Conservation (phyloP, 2,797 vertebrate species). For the Ceryle rudis region DNA sequence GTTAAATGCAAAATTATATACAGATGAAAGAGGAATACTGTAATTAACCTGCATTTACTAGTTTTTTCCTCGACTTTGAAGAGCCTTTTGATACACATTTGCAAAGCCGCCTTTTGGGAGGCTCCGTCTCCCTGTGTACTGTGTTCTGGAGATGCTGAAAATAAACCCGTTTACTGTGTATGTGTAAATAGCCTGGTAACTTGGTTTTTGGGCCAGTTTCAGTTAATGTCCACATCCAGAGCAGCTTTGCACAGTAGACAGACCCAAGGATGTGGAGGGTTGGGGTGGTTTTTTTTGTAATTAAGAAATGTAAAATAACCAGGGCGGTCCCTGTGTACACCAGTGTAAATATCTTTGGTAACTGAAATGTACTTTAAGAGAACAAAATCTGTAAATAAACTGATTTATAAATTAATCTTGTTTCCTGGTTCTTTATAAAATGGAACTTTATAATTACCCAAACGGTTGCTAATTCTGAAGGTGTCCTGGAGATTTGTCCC, state of each 20-base stretch:
- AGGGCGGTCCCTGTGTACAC: conserved; percentile 86
- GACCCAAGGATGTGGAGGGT: conserved; percentile 67
- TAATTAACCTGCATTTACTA: conserved; percentile 79
- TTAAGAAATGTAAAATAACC: conserved; percentile 88
- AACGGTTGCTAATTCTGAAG: conserved; percentile 1
- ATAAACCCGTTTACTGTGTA: conserved; percentile 76
- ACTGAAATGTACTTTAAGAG: conserved; percentile 91
- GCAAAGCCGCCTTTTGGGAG: conserved; percentile 75
- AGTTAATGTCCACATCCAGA: conserved; percentile 74
- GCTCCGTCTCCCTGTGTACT: conserved; percentile 67
- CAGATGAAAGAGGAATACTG: conserved; percentile 77
- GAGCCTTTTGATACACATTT: conserved; percentile 76
- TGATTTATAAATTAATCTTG: conserved; percentile 88
- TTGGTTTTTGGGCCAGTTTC: conserved; percentile 69
- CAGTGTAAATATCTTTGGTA: conserved; percentile 93
- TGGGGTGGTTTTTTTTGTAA: conserved; percentile 67
- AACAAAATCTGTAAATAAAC: conserved; percentile 97
- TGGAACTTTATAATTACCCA: background rate
- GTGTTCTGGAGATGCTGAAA: conserved; percentile 79
- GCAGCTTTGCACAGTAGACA: conserved; percentile 77
- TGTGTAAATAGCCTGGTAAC: conserved; percentile 76
- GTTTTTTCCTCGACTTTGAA: conserved; percentile 77
- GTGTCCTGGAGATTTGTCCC: background rate
- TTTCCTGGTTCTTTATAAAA: conserved; percentile 6
- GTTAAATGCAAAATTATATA: conserved; percentile 76